These are phyloP conservation scores for Zalophus californianus DNA, from an alignment of 2,797 vertebrate species.

Conservation along the genomic window DNA sequence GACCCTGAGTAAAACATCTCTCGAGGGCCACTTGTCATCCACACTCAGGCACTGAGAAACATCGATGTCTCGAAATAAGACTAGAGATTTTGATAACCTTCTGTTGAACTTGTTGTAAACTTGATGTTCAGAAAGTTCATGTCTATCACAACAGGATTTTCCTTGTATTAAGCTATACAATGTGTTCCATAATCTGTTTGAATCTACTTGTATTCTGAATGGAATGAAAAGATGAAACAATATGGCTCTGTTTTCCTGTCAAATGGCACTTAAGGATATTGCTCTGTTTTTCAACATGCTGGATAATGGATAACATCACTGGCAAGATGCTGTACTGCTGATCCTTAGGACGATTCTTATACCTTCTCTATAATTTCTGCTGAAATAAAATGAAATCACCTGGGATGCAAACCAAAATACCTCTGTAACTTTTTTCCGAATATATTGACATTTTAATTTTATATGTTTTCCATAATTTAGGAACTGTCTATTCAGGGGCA, in stretches of 20 bases:
- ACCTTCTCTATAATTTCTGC: conserved; percentile 78
- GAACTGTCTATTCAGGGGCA: conserved; percentile 69
- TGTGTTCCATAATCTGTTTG: conserved; percentile 64
- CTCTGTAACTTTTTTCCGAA: conserved; percentile 81
- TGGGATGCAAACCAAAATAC: conserved; percentile 88
- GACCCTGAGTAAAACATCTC: conserved; percentile 71
- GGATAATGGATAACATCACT: conserved; percentile 6
- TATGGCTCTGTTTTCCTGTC: conserved; percentile 50
- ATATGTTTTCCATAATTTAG: conserved; percentile 63
- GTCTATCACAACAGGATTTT: conserved; percentile 40
- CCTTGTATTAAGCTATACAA: conserved; percentile 60
- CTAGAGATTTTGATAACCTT: conserved; percentile 43
- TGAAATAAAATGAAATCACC: conserved; percentile 88
- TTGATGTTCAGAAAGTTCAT: conserved; percentile 63
- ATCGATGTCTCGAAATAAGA: background rate
- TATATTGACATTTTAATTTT: conserved; percentile 67
- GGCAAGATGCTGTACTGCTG: conserved; percentile 29
- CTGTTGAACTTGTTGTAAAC: conserved; percentile 56
- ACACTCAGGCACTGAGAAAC: conserved; percentile 15
- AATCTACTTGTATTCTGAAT: conserved; percentile 64
- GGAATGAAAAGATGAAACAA: conserved; percentile 84
- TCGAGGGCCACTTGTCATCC: background rate
- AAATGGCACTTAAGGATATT: conserved; percentile 1
- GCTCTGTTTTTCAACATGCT: conserved; percentile 52
- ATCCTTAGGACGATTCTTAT: conserved; percentile 64